Base-by-base conservation (phyloP, 2,888 invertebrate species). In the Caenorhabditis wallacei region DNA sequence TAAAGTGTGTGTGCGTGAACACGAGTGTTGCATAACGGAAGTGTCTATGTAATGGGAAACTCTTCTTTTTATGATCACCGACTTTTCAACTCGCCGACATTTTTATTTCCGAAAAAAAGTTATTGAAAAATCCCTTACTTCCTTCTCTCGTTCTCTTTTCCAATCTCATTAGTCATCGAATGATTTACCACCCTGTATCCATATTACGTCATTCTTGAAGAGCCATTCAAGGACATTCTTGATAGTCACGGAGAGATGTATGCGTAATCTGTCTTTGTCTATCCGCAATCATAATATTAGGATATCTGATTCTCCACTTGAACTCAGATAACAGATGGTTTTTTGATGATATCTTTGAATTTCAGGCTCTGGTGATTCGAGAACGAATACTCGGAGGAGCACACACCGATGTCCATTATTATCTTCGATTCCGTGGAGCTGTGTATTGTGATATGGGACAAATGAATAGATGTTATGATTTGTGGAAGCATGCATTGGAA, bases 401-500 rank as follows among this genome's bases (percentile, higher is more conserved):
- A 87, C 97, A 97, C 93, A 95, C 96, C 92, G 97, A 97, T 92
- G 95, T 96, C 78, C 94, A 96, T 79, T 96, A 89, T 69, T 93
- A 93, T 16, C 88, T 93, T 3, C 94, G 97, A 20, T 97, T 96
- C 93, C 94, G 96, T 90, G 97, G 98, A 68, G 97, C 97, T 1
- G 96, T 97, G 85, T 97, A 96, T 94, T 97, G 97, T 0, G 97
- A 98, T 93, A 72, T 88, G 64, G 89, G 90, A 43, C 35, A 78
- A 37, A 75, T 79, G 59, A 37, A 83, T 11, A 54, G 91, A 18
- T 98, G 97, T 93, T 96, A 97, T 85, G 95, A 95, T 90, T 94
- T 98, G 85, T 98, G 98, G 98, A 96, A 96, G 93, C 97, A 98
- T 93, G 97, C 97, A 35, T 94, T 98, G 53, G 80, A 86, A 46